Evolutionary conservation across 2,888 invertebrate species (phyloP).

Genomic region (Laspeyria flexula): DNA sequence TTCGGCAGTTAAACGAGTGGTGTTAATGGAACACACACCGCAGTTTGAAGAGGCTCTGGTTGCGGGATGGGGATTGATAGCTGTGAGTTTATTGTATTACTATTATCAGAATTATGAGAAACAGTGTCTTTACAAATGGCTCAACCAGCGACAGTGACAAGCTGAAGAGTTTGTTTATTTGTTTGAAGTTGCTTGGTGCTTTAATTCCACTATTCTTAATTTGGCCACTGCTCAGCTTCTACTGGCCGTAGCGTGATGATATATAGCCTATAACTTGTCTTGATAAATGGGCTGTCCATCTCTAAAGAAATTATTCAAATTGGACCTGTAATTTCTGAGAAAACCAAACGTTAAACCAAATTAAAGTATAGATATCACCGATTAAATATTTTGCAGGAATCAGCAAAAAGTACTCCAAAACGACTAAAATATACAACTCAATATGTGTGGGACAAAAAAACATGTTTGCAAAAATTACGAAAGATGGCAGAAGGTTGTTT

Average conservation of each 20-base stretch:
- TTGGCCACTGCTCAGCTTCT: too few relatives aligned
- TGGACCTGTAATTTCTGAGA: too few relatives aligned
- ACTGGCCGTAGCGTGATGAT: too few relatives aligned
- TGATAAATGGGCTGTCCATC: too few relatives aligned
- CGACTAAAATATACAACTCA: not conserved
- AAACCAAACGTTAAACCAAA: too few relatives aligned
- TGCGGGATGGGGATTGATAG: conserved; percentile 45
- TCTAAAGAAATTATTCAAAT: too few relatives aligned
- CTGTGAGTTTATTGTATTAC: conserved; percentile 33
- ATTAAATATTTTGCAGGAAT: not conserved
- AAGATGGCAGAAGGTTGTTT: not conserved
- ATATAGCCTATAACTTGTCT: too few relatives aligned
- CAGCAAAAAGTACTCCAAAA: not conserved
- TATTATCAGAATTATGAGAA: not conserved
- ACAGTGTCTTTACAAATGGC: too few relatives aligned
- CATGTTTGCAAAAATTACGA: not conserved
- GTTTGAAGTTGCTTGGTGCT: too few relatives aligned
- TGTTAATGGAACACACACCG: conserved; percentile 17
- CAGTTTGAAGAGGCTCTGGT: conserved; percentile 19
- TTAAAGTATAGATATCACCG: not conserved
- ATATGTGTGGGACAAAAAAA: not conserved
- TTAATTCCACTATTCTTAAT: too few relatives aligned
- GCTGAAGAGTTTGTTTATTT: too few relatives aligned
- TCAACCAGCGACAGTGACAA: too few relatives aligned
- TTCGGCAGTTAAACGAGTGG: conserved; percentile 27